Percentiles rank a stretch among this genome's conserved stretches.
These are phyloP conservation scores for Blastomussa wellsi DNA, from an alignment of 92 coral and sea anemone species.

Conservation along the genomic window DNA sequence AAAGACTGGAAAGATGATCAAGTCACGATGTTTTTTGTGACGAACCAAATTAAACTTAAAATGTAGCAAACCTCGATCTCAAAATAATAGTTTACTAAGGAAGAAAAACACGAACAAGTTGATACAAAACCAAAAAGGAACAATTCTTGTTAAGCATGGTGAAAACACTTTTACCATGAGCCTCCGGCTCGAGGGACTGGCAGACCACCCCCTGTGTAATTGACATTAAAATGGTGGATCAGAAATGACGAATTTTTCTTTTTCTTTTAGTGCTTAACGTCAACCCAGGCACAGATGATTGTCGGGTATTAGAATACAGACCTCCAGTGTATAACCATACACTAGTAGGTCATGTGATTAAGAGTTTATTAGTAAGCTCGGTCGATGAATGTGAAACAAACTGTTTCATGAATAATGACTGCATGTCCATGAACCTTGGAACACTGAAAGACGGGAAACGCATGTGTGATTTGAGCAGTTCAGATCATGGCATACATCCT, in stretches of 20 bases:
- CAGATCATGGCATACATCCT: slow-evolving; percentile 10
- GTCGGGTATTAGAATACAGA: not conserved
- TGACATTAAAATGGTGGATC: no score
- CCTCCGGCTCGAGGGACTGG: no score
- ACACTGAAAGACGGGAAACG: not conserved
- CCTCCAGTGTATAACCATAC: not conserved
- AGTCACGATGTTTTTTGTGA: no score
- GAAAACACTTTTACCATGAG: no score
- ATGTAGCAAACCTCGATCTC: no score
- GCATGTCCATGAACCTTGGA: slow-evolving; percentile 10
- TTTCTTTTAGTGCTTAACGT: not conserved
- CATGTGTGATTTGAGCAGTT: not conserved
- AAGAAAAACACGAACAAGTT: no score
- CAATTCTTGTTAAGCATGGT: no score
- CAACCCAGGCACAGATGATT: not conserved
- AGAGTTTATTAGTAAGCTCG: not conserved
- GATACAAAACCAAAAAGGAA: no score
- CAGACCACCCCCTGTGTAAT: no score
- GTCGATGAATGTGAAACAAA: not conserved
- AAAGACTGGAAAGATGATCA: no score
- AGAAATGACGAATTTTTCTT: not conserved
- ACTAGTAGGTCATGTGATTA: slow-evolving; percentile 19
- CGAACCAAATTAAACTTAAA: no score
- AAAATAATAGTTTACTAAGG: no score
- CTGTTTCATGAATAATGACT: slow-evolving; percentile 19